Evolutionary conservation across 2,113 vertebrate species (phyloP), one percentile per base, ranked within the genome.

Genomic region (Empidonax alnorum): DNA sequence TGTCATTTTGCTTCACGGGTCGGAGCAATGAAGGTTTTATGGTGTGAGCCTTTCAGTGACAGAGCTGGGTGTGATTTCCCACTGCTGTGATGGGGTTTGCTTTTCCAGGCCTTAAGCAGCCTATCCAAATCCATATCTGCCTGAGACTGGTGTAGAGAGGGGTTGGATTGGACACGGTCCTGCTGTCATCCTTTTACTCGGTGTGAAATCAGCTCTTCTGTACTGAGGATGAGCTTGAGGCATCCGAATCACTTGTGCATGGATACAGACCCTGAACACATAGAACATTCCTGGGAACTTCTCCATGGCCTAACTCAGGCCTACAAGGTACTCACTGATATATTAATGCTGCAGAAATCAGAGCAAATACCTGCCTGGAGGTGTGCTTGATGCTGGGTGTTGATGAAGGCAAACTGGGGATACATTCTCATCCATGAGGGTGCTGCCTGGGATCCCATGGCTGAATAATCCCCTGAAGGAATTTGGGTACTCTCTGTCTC

Each of bases 11-110:
- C 84, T 91, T 90, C 87, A 71, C 0, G 14, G 92, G 86, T 42
- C 65, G 50, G 82, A 97, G 96, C 84, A 75, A 46, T 86, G 93
- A 94, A 94, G 93, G 97, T 89, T 97, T 97, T 97, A 94, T 71
- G 89, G 89, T 47, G 75, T 90, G 89, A 93, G 82, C 58, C 76
- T 87, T 33, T 31, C 86, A 94, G 89, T 91, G 97, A 90, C 93
- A 96, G 94, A 94, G 55, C 89, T 72, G 91, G 2, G 1, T 52
- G 87, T 73, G 90, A 87, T 88, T 89, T 93, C 88, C 78, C 92
- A 49, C 73, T 68, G 53, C 50, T 69, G 75, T 39, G 61, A 73
- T 33, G 69, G 88, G 84, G 30, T 84, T 93, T 86, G 76, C 67
- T 93, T 69, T 69, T 37, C 65, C 86, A 87, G 61, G 47, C 44